A percentile compares a stretch with the other conserved stretches of the same genome.
Conservation (phyloP, 2,888 invertebrate species). For the Kryphioiulus occultus region DNA sequence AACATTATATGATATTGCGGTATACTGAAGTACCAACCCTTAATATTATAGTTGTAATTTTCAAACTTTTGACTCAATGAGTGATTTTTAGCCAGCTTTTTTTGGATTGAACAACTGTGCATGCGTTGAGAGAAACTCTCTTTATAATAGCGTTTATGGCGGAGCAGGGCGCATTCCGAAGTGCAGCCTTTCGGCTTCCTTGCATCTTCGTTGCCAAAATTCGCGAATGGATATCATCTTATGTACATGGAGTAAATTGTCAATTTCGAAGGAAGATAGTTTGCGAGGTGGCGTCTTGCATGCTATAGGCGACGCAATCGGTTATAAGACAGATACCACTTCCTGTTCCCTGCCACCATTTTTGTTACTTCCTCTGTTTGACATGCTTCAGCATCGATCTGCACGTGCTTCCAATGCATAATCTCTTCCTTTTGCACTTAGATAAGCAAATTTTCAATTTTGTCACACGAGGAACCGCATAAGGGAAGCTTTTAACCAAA, state of each 20-base stretch:
- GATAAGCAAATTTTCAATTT: background rate
- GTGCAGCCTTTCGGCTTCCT: background rate
- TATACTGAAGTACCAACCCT: no score
- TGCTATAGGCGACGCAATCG: background rate
- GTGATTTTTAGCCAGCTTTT: no score
- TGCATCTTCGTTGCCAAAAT: background rate
- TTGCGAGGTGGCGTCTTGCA: background rate
- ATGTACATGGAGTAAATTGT: background rate
- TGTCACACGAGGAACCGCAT: background rate
- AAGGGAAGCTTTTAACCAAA: background rate
- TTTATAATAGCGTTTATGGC: background rate
- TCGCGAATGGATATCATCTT: background rate
- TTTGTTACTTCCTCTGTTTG: background rate
- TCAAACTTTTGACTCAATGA: no score
- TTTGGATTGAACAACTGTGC: no score
- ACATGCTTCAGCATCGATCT: background rate
- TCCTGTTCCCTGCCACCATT: background rate
- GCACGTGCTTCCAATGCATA: background rate
- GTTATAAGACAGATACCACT: background rate
- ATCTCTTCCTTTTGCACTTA: background rate
- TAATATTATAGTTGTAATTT: no score
- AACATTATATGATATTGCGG: no score
- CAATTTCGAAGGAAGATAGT: background rate
- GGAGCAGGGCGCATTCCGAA: no score
- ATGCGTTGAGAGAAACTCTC: no score